Evolutionary conservation across 2,113 vertebrate genomes (phyloP), one percentile per base, ranked within the genome.

Genomic region (Nibea albiflora): DNA sequence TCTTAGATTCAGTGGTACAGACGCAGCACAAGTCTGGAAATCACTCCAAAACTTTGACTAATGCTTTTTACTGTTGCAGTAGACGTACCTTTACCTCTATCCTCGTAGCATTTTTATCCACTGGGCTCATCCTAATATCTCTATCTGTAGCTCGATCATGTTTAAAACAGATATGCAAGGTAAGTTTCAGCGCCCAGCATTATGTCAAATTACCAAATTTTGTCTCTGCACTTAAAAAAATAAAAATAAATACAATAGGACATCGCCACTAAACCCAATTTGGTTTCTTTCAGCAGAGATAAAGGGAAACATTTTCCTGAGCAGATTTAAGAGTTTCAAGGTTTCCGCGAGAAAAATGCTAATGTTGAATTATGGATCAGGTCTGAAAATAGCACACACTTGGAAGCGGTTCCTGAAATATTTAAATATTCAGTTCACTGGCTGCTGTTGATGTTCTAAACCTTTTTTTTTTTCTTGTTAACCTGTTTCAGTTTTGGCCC

Each of bases 361-460:
- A 90, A 94, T 92, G 85, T 74, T 95, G 90, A 95, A 95, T 95
- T 93, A 95, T 95, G 90, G 88, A 95, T 94, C 86, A 86, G 73
- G 11, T 90, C 93, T 94, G 89, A 92, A 95, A 95, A 96, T 95
- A 95, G 93, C 89, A 74, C 88, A 78, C 81, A 92, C 87, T 93
- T 92, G 81, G 92, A 95, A 91, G 90, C 82, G 39, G 86, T 84
- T 93, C 81, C 87, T 95, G 92, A 95, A 94, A 95, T 94, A 95
- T 95, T 95, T 83, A 95, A 93, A 94, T 92, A 89, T 94, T 90
- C 92, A 92, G 73, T 90, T 90, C 76, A 60, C 73, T 80, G 86
- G 83, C 86, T 91, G 81, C 88, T 82, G 90, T 86, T 90, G 88
- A 91, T 88, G 91, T 85, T 86, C 82, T 76, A 24, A 75, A 85